Percentiles rank a stretch among this genome's conserved stretches.
These are phyloP conservation scores for Cottus gobio DNA, from an alignment of 2,113 vertebrate genomes.

Conservation along the genomic window DNA sequence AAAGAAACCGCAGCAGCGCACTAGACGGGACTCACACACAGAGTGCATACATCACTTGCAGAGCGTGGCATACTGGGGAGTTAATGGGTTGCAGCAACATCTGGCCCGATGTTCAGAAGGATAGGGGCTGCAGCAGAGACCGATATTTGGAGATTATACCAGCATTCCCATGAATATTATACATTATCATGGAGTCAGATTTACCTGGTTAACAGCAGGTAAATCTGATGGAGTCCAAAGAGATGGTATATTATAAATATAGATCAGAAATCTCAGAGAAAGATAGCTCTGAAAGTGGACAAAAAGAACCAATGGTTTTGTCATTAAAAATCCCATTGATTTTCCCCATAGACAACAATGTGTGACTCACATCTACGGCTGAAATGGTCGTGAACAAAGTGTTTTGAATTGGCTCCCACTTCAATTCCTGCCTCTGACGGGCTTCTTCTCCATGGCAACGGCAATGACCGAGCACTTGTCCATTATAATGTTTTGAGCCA, in stretches of 20 bases:
- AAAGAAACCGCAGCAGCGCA: slow-evolving; percentile 19
- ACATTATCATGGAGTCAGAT: not conserved
- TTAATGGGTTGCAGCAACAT: slow-evolving; percentile 76
- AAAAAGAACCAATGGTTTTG: not conserved
- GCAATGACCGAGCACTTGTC: no score
- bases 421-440: not conserved
- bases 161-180: not conserved
- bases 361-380: not conserved
- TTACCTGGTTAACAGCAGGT: not conserved
- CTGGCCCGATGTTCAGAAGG: slow-evolving; percentile 59
- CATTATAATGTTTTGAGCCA: no score
- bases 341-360: not conserved
- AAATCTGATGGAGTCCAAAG: not conserved
- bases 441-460: not conserved
- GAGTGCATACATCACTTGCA: slow-evolving; percentile 55
- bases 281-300: no score
- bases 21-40: slow-evolving; percentile 27
- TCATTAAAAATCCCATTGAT: not conserved
- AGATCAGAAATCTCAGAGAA: not conserved
- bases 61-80: slow-evolving; percentile 75
- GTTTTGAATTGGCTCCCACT: not conserved
- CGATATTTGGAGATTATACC: not conserved
- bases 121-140: slow-evolving; percentile 26
- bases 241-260: not conserved
- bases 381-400: not conserved